Evolutionary conservation across 2,797 vertebrate species (phyloP).

Genomic region (Taenioides sp.): DNA sequence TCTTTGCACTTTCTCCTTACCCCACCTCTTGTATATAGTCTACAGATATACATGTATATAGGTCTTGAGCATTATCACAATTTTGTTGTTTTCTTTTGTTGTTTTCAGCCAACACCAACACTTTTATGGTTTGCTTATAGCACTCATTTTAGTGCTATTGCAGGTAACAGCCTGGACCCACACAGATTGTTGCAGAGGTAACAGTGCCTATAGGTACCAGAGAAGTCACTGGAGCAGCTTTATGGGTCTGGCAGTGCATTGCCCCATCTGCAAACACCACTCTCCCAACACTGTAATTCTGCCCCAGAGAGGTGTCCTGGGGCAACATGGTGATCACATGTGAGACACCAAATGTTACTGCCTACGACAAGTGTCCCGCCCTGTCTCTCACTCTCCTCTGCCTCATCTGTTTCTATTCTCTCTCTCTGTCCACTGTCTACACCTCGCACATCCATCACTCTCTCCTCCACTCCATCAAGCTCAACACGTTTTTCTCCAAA

Average conservation of each 20-base stretch:
- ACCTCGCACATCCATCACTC: slow-evolving; percentile 37
- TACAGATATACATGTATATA: no score
- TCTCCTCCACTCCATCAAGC: slow-evolving; percentile 19
- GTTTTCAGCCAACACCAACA: not conserved
- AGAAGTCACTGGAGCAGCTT: slow-evolving; percentile 45
- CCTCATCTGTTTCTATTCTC: slow-evolving; percentile 27
- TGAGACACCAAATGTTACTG: slow-evolving; percentile 45
- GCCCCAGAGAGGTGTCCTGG: slow-evolving; percentile 26
- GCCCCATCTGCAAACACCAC: slow-evolving; percentile 28
- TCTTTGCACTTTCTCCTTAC: no score
- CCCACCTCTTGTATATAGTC: no score
- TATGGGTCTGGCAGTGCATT: slow-evolving; percentile 39
- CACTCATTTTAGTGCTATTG: not conserved
- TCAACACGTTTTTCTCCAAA: not conserved
- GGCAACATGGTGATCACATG: slow-evolving; percentile 41
- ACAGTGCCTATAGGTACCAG: not conserved
- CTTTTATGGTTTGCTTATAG: not conserved
- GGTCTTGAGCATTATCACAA: not conserved
- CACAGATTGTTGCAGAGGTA: not conserved
- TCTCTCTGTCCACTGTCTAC: slow-evolving; percentile 22
- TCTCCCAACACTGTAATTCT: slow-evolving; percentile 35
- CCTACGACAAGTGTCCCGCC: slow-evolving; percentile 31
- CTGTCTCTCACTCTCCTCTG: slow-evolving; percentile 26
- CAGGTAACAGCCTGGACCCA: not conserved
- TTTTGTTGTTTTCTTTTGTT: not conserved